Base-by-base conservation (phyloP, 2,113 vertebrate genomes). In the Poicephalus gulielmi region DNA sequence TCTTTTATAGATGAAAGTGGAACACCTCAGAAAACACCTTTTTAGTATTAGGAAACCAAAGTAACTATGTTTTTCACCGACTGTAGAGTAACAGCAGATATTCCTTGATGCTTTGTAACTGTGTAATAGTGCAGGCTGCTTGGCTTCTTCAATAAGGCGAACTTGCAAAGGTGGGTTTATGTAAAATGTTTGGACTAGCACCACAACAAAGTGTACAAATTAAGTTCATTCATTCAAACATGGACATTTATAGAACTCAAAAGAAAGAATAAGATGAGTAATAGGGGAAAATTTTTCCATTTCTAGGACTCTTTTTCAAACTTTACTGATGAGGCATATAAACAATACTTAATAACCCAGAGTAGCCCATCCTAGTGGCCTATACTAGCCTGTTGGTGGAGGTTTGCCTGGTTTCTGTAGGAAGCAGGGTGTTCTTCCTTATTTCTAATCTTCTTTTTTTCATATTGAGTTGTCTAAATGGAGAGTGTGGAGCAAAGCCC, bases 61-160 rank as follows among this genome's bases (percentile, higher is more conserved):
- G 4, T n/a, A 46, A 24, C 30, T 49, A 3, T 25, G 4, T 27
- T 75, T 64, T 76, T 44, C 35, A 13, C 12, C 44, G 53, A 41
- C 11, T 18, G 1, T 41, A 11, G 50, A 55, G 33, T 46, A 67
- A 17, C 2, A 63, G 0, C 6, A n/a, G 16, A 23, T 70, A 50
- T 44, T 71, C 35, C 30, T 90, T 22, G 13, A 27, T 71, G 27
- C 13, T 37, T 71, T 75, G 31, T 30, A 77, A 35, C 7, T 43
- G 6, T 0, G 1, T 66, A n/a, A 31, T 11, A 69, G 3, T 25
- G 18, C 28, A 17, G 27, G 4, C 5, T 30, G 4, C 20, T 68
- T 76, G 17, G 3, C 17, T 89, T 70, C 20, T 47, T 50, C 63
- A 47, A 4, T 18, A 35, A 17, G 11, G 17, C 43, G 10, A 62